Percentiles rank a stretch among this genome's conserved stretches.
These are phyloP conservation scores for Dolichoris vasculosae DNA, from an alignment of 1,140 invertebrate genomes.

Conservation along the genomic window DNA sequence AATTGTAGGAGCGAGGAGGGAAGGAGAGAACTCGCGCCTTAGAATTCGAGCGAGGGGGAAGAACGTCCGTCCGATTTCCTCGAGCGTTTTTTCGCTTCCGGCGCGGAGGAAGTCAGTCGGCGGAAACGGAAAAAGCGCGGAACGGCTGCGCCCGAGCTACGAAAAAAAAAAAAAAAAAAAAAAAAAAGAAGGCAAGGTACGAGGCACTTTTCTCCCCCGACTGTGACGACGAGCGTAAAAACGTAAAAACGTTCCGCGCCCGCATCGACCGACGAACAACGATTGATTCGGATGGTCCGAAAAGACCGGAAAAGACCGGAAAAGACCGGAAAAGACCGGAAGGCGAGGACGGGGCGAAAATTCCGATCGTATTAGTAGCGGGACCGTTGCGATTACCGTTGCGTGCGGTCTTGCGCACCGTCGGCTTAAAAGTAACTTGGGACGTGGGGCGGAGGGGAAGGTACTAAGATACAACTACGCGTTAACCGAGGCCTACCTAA, in stretches of 20 bases:
- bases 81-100: constrained; percentile 33
- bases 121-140: constrained; percentile 26
- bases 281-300: no score
- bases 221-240: no score
- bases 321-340: no score
- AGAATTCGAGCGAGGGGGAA: not conserved
- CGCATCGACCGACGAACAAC: no score
- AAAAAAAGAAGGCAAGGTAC: not conserved
- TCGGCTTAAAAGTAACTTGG: no score
- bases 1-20: not conserved
- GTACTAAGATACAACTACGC: not conserved
- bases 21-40: not conserved
- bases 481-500: constrained; percentile 75
- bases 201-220: no score
- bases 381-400: no score
- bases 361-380: no score
- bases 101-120: not conserved
- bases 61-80: constrained; percentile 19
- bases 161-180: not conserved
- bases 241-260: no score
- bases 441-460: not conserved
- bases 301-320: no score
- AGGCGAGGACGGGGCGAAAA: no score
- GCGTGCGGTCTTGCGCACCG: no score
- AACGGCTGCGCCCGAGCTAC: constrained; percentile 10